Conservation (phyloP, 2,113 vertebrate genomes). For the Pampusana beccarii region DNA sequence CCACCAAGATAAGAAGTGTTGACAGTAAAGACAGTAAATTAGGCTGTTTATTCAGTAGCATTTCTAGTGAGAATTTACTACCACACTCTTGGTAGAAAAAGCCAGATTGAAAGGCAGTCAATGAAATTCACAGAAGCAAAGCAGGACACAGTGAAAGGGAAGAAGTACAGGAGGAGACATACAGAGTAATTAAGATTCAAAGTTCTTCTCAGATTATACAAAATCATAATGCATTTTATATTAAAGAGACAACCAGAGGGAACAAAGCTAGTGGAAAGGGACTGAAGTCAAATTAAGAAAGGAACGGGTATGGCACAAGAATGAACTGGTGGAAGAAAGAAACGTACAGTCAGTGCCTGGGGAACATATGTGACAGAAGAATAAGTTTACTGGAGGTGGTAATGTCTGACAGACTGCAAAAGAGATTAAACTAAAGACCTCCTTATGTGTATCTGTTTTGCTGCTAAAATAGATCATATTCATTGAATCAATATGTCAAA, state of each 20-base stretch:
- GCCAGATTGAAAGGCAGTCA: not conserved
- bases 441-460: not conserved
- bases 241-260: not conserved
- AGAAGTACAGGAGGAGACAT: not conserved
- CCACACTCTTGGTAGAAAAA: not conserved
- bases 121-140: not conserved
- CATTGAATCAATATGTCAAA: not conserved
- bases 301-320: not conserved
- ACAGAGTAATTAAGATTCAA: not conserved
- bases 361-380: not conserved
- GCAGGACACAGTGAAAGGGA: not conserved
- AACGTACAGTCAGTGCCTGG: not conserved
- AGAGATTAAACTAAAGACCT: not conserved
- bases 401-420: not conserved
- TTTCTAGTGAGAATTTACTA: not conserved
- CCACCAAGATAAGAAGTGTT: not conserved
- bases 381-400: not conserved
- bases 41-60: conserved; percentile 3
- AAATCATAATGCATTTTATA: not conserved
- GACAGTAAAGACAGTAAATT: not conserved
- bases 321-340: not conserved
- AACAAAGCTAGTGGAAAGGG: not conserved
- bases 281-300: not conserved
- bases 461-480: not conserved
- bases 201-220: not conserved